Evolutionary conservation across 92 coral and sea anemone genomes (phyloP), one percentile per base, ranked within the genome.

Genomic region (Isaurus tuberculatus): DNA sequence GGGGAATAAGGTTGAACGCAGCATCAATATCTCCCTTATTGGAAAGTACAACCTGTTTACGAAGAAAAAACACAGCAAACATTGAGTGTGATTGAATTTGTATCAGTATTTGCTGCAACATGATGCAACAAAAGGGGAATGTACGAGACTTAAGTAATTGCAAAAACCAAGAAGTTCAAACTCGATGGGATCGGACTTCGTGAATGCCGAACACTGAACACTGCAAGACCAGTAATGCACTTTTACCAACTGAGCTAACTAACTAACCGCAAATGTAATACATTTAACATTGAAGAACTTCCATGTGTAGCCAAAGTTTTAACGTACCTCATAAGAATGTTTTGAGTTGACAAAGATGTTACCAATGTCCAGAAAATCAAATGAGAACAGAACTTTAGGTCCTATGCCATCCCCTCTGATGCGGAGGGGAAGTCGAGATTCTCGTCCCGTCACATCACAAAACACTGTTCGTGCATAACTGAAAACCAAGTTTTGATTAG

Each of bases 11-110:
- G 9, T 86, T 87, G 43, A 81, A 97, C 43, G 94, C 95, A 8
- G 99, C 97, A 89, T 97, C 99, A 37, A 97, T 97, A 67, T 97
- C 99, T 2, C 99, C 99, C 73, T 92, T 97, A 85, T 97, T 97
- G 74, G 91, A 81, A 66, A 94, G 83, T 55, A 97, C 87, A 68
- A 94, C 95, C 99, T 97, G 71, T 34, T 15, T 20, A 74, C 23
- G 58, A 20, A 44, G 14, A 53, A 8, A 8, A 6, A 43, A 46
- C 3, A 72, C 26, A 20, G 19, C 30, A 31, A 30, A 34, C 0
- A 2, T 44, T 22, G 14, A 19, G 5, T 17, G 23, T 55, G 63
- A n/a, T 14, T 2, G 25, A 17, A 17, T 0, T 17, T 13, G 20
- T 22, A 55, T 14, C 2, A n/a, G 20, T 1, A 13, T 2, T 40